phyloP scores from a whole-genome alignment of 1,140 invertebrate species.

The Schlechtendalia chinensis region DNA sequence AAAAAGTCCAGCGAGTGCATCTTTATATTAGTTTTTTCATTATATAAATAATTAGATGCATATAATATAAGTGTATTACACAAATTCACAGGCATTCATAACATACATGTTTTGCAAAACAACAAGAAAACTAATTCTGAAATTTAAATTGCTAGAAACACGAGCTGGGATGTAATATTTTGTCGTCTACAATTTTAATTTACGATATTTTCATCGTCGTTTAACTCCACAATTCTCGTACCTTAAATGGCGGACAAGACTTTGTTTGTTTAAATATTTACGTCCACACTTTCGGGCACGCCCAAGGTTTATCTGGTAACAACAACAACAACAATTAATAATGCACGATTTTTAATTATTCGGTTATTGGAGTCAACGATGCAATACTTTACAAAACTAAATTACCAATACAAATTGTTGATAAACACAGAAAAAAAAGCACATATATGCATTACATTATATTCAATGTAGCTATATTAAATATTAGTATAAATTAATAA shows the following conservation, averaged over 20 bases:
- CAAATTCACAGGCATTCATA: too few species aligned
- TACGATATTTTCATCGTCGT: slow-evolving; percentile 58
- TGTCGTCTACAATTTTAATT: too few species aligned
- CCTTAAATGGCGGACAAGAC: slow-evolving; percentile 60
- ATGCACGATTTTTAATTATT: background rate
- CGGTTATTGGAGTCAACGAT: background rate
- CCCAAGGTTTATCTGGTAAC: slow-evolving; percentile 28
- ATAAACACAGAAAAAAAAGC: too few species aligned
- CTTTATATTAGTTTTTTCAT: too few species aligned
- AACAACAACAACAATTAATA: background rate
- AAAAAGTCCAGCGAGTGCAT: too few species aligned
- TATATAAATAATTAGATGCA: too few species aligned
- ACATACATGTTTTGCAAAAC: too few species aligned
- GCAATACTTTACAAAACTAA: background rate
- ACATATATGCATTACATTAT: too few species aligned
- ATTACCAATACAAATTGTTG: too few species aligned
- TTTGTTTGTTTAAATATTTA: slow-evolving; percentile 59
- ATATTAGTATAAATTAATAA: too few species aligned
- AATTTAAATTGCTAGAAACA: slow-evolving; percentile 55
- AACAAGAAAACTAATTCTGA: slow-evolving; percentile 52
- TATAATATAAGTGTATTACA: too few species aligned
- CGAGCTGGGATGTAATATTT: slow-evolving; percentile 47
- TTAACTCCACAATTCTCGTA: slow-evolving; percentile 59
- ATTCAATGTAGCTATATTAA: too few species aligned
- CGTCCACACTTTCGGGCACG: slow-evolving; percentile 57